Evolutionary conservation across 37 sponge, comb jelly and placozoan species (phyloP), one percentile per base, ranked within the genome.

Genomic region (Cladorhizidae sp.): DNA sequence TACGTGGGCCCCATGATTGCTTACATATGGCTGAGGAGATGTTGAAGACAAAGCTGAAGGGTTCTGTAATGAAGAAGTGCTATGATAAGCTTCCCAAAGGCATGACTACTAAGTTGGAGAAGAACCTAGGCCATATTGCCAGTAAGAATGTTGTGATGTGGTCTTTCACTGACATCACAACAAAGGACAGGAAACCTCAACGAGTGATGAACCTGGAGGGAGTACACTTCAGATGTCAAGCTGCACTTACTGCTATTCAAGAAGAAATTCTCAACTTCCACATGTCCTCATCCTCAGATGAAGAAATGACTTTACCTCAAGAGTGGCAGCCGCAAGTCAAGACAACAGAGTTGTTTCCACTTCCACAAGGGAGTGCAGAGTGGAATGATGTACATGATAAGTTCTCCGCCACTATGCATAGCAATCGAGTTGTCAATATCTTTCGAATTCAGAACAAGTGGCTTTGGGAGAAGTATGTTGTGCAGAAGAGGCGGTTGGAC

Each of bases 371-470:
- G 5, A 73, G 57, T 36, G 32, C 74, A 49, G 92, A 92, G 57
- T 92, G 84, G 79, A 57, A 42, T 11, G 29, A 67, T 31, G 88
- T 92, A 11, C 76, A n/a, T 2, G 41, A 54, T 18, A 73, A 78
- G 54, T 87, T 92, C 57, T 11, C 64, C 25, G 21, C 56, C n/a
- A 92, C 93, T 31, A 67, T 92, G 85, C 35, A 78, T n/a, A 41
- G 39, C 73, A 29, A 37, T 0, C 21, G 26, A 23, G 71, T 92
- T 9, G 31, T 35, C 25, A 23, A 55, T 7, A 74, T 92, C 14
- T 45, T 69, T 35, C 87, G 94, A 2, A 86, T 93, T n/a, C 94
- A 93, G 77, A 93, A 93, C 72, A 75, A 62, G 38, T 93, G 90
- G 90, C 76, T 89, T 6, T 93, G 94, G 94, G 76, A 85, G 26